Evolutionary conservation across 2,888 invertebrate genomes (phyloP), one percentile per base, ranked within the genome.

Genomic region (Metallyticus violacea): DNA sequence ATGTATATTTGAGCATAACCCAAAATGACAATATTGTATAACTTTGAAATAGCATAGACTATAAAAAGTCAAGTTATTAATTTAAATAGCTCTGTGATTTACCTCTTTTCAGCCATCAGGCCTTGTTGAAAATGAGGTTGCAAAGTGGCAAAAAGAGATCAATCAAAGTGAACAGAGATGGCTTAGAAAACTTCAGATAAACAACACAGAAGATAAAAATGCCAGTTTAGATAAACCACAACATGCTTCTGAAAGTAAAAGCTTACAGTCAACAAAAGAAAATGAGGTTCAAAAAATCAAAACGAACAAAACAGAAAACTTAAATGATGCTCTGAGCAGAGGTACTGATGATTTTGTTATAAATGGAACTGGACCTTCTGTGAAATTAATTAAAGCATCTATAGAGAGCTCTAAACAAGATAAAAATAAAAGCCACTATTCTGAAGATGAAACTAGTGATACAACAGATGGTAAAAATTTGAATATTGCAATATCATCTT

Each of bases 61-160:
- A n/a, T n/a, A n/a, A n/a, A n/a, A n/a, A n/a, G n/a, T n/a, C n/a
- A n/a, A n/a, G n/a, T n/a, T n/a, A n/a, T n/a, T n/a, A n/a, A n/a
- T n/a, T n/a, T n/a, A n/a, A n/a, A n/a, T n/a, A n/a, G n/a, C n/a
- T n/a, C n/a, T n/a, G n/a, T n/a, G n/a, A n/a, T n/a, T n/a, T n/a
- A n/a, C n/a, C n/a, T n/a, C n/a, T n/a, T 27, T 86, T 29, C 85
- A 87, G 88, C 79, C n/a, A 28, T 26, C n/a, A n/a, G 25, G 40
- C 40, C 85, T 40, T 77, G 87, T 87, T 26, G 88, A 86, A 85
- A 86, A 28, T 81, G 86, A 88, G 85, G 85, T 88, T 9, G 86
- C 87, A 9, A 85, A 78, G 9, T 88, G 87, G 84, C 88, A 88
- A 86, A 87, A 83, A 81, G 88, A 86, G 82, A 87, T 88, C 7